phyloP scores from a whole-genome alignment of 1,140 invertebrate genomes.

The Nylanderia fulva region DNA sequence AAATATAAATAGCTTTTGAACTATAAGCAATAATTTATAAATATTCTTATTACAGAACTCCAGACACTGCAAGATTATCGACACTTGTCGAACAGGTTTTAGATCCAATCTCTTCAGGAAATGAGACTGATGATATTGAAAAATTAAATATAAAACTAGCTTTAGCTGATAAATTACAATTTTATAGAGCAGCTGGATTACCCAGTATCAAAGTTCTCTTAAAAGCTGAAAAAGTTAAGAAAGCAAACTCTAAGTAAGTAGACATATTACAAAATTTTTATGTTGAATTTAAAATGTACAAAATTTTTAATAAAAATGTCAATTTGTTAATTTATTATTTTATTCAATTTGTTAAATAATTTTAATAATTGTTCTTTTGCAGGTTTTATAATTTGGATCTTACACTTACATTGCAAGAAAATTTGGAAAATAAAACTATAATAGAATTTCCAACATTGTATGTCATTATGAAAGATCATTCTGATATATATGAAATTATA shows the following conservation, averaged over 20 bases:
- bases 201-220: conserved; percentile 88
- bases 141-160: conserved; percentile 67
- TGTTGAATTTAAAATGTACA: too few species aligned
- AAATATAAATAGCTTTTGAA: conserved; percentile 83
- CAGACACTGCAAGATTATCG: conserved; percentile 78
- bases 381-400: conserved; percentile 90
- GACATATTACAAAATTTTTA: conserved; percentile 54
- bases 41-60: conserved; percentile 82
- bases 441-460: conserved; percentile 92
- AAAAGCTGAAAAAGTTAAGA: conserved; percentile 87
- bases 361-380: conserved; percentile 55
- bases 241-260: conserved; percentile 77
- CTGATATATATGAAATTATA: conserved; percentile 88
- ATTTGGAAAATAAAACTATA: conserved; percentile 90
- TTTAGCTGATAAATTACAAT: conserved; percentile 87
- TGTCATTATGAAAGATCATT: conserved; percentile 88
- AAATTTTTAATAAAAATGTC: conserved; percentile 23
- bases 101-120: conserved; percentile 80
- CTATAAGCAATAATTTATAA: conserved; percentile 73
- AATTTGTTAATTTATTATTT: too few species aligned
- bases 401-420: conserved; percentile 87
- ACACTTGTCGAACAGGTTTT: conserved; percentile 80
- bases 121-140: conserved; percentile 84
- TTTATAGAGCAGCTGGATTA: conserved; percentile 89
- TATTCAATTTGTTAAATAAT: conserved; percentile 32